Evolutionary conservation across 2,113 vertebrate species (phyloP).

Genomic region (Burhinus bistriatus): DNA sequence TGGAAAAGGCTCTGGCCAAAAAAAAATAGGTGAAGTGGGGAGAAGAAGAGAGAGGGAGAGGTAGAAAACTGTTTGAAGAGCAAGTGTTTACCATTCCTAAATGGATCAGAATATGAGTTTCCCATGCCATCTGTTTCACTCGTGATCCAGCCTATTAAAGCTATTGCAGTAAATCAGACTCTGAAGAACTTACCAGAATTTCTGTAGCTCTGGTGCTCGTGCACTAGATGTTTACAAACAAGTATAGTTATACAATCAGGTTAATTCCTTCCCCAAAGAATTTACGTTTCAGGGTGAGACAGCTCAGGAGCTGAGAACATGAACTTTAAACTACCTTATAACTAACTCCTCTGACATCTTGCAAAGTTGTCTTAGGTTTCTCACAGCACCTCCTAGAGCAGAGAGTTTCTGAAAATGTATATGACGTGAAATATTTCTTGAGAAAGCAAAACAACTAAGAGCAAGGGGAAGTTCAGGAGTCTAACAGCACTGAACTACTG

Average conservation of each 20-base stretch:
- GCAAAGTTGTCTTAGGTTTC: not conserved
- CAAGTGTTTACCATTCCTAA: not conserved
- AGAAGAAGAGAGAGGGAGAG: not conserved
- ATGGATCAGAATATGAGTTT: not conserved
- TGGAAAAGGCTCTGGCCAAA: not conserved
- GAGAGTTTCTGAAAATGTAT: not conserved
- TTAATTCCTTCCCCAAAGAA: not conserved
- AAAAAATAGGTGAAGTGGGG: not conserved
- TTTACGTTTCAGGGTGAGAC: not conserved
- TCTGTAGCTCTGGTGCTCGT: not conserved
- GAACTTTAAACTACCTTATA: not conserved
- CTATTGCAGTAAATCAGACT: not conserved
- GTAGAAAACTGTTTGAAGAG: not conserved
- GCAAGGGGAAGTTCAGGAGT: not conserved
- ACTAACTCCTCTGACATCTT: not conserved
- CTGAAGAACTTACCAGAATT: not conserved
- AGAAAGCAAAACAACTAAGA: not conserved
- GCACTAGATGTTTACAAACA: not conserved
- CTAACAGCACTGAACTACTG: not conserved
- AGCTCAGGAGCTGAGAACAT: not conserved
- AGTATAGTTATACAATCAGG: not conserved
- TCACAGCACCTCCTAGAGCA: not conserved
- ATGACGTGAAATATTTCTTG: not conserved
- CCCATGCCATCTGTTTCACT: not conserved
- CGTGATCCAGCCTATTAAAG: not conserved